phyloP scores from a whole-genome alignment of 2,797 vertebrate genomes.

The Enteromius anoplus region DNA sequence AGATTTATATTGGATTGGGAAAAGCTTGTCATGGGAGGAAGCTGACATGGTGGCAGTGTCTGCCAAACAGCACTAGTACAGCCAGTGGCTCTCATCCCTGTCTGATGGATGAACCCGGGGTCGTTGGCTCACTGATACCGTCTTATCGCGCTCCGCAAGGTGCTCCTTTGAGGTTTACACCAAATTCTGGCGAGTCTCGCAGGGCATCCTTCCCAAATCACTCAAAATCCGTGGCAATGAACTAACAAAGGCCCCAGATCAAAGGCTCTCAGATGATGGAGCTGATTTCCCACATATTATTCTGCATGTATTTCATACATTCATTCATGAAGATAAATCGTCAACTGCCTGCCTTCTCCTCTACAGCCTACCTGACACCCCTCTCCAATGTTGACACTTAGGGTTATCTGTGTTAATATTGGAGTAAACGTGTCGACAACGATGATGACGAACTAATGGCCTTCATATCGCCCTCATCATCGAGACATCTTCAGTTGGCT shows the following conservation, averaged over 20 bases:
- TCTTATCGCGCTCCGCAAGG: slow-evolving; percentile 66
- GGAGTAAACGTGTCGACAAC: slow-evolving; percentile 9
- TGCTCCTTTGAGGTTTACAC: slow-evolving; percentile 64
- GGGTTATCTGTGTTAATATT: not conserved
- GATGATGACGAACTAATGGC: slow-evolving; percentile 28
- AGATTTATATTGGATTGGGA: slow-evolving; percentile 3
- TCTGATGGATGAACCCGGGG: slow-evolving; percentile 63
- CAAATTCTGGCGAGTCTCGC: slow-evolving; percentile 59
- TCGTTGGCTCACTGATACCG: slow-evolving; percentile 61
- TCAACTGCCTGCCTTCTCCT: slow-evolving; percentile 5
- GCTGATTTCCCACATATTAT: slow-evolving; percentile 53
- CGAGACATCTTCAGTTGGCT: not conserved
- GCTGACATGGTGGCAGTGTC: slow-evolving; percentile 32
- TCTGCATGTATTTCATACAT: slow-evolving; percentile 46
- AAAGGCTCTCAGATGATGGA: slow-evolving; percentile 52
- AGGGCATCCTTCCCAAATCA: slow-evolving; percentile 59
- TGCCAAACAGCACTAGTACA: slow-evolving; percentile 26
- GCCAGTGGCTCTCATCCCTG: slow-evolving; percentile 50
- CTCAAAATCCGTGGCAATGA: slow-evolving; percentile 57
- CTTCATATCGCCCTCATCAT: not conserved
- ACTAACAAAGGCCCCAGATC: slow-evolving; percentile 62
- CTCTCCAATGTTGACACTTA: slow-evolving; percentile 12
- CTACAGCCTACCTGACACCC: not conserved
- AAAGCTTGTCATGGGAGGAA: slow-evolving; percentile 11
- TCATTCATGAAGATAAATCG: slow-evolving; percentile 53